Percentiles rank a stretch among this genome's conserved stretches.
Conservation (phyloP, 2,888 invertebrate genomes). For the Coremacera marginata region DNA sequence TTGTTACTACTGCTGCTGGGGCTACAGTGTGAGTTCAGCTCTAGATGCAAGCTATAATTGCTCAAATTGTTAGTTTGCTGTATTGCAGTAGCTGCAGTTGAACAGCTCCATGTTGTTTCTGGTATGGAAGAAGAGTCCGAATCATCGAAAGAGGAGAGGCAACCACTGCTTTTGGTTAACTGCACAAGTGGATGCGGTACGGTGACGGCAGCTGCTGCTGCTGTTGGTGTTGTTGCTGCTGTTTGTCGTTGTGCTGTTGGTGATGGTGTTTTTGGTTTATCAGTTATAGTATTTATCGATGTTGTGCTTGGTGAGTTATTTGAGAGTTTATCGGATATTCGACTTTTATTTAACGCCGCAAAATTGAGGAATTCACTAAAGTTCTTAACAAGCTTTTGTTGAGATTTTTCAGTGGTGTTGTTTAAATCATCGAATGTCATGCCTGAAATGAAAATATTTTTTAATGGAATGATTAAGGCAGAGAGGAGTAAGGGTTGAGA, state of each 20-base stretch:
- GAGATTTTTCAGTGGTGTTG: conserved; percentile 57
- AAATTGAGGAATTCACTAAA: conserved; percentile 88
- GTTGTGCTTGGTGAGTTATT: conserved; percentile 36
- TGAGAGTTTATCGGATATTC: conserved; percentile 67
- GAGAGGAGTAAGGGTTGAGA: no score
- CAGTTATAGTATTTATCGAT: conserved; percentile 33
- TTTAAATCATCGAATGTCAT: conserved; percentile 54
- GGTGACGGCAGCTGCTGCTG: conserved; percentile 37
- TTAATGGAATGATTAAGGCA: neutral
- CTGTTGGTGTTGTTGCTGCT: conserved; percentile 30
- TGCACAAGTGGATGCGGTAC: conserved; percentile 68
- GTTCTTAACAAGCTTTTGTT: conserved; percentile 78
- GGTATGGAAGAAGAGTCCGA: conserved; percentile 70
- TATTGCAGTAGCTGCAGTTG: conserved; percentile 64
- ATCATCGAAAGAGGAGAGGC: conserved; percentile 66
- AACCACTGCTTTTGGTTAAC: conserved; percentile 67
- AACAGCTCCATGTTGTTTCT: conserved; percentile 65
- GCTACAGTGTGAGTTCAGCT: conserved; percentile 53
- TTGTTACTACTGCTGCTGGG: conserved; percentile 47
- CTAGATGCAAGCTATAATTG: conserved; percentile 60
- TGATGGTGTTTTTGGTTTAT: conserved; percentile 48
- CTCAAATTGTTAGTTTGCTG: conserved; percentile 61
- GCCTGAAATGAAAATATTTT: conserved; percentile 38
- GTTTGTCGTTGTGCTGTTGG: conserved; percentile 52
- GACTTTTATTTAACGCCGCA: conserved; percentile 76